phyloP scores from a whole-genome alignment of 1,140 invertebrate species.

The Apis laboriosa region DNA sequence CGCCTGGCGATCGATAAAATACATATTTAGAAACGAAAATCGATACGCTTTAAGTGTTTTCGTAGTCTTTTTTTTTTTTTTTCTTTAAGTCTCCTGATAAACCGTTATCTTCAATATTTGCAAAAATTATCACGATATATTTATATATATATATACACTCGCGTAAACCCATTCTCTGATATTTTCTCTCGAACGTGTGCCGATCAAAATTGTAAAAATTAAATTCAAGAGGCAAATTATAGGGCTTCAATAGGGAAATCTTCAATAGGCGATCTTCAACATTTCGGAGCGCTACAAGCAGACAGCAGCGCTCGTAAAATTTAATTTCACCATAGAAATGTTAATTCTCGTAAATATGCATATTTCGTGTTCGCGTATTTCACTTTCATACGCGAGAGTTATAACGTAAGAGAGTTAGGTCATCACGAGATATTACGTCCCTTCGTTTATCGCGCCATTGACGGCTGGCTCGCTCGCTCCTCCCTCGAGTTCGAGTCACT shows the following conservation, averaged over 20 bases:
- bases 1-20: no score
- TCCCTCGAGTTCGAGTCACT: not conserved
- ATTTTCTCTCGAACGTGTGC: no score
- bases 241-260: not conserved
- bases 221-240: not conserved
- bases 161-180: no score
- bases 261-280: not conserved
- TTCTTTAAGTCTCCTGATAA: no score
- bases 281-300: not conserved
- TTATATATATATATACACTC: no score
- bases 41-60: no score
- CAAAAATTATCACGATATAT: no score
- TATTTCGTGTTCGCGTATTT: not conserved
- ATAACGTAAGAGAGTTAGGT: constrained; percentile 2
- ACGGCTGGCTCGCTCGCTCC: not conserved
- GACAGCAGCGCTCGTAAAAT: not conserved
- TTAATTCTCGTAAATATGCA: constrained; percentile 37
- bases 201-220: no score
- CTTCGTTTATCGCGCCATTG: not conserved
- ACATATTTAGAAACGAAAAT: no score
- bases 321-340: constrained; percentile 34
- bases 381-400: not conserved
- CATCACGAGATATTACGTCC: not conserved
- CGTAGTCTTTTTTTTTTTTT: no score
- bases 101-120: no score